Base-by-base conservation (phyloP, 2,113 vertebrate species). In the Thinocorus orbignyianus region DNA sequence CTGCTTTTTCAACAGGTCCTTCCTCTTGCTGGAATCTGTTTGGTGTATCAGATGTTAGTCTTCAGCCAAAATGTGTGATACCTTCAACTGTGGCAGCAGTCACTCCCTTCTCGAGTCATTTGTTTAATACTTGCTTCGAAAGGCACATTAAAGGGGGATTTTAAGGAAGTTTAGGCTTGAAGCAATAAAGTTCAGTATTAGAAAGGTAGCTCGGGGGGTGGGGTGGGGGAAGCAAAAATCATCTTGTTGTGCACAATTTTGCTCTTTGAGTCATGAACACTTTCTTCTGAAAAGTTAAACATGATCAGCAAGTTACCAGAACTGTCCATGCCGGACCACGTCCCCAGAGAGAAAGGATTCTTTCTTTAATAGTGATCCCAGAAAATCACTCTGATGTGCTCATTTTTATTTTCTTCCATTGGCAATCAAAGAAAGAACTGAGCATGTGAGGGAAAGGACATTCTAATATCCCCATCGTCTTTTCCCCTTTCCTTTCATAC, bases 371-470 rank as follows among this genome's bases (percentile, higher is more conserved):
- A 66, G 31, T 22, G 81, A 93, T 73, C 26, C 42, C 78, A 84
- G 83, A 81, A 74, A 81, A 37, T 19, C 33, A 62, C 70, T 77
- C 69, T 65, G 55, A 81, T 77, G 49, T 41, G 55, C 73, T 92
- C 77, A 70, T 73, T 94, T 95, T 91, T 73, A 73, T 94, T 91
- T 92, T 89, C 64, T 57, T 65, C 64, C 48, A 81, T 13, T 30
- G 49, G 48, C 61, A 80, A 30, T 68, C 37, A 89, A 96, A 96
- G 86, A 44, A 28, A 22, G 46, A 48, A 17, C 52, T 5, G 37
- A 54, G 64, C 71, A 86, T 57, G 42, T 74, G 81, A 92, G 41
- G 22, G 55, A 92, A 81, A 76, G 92, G 65, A 80, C 62, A 90
- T 90, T 82, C 48, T 80, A 69, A 93, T 88, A 79, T 51, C n/a